A percentile compares a stretch with the other conserved stretches of the same genome.
Conservation (phyloP, 2,888 invertebrate genomes). For the Thecocarcelia acutangulata region DNA sequence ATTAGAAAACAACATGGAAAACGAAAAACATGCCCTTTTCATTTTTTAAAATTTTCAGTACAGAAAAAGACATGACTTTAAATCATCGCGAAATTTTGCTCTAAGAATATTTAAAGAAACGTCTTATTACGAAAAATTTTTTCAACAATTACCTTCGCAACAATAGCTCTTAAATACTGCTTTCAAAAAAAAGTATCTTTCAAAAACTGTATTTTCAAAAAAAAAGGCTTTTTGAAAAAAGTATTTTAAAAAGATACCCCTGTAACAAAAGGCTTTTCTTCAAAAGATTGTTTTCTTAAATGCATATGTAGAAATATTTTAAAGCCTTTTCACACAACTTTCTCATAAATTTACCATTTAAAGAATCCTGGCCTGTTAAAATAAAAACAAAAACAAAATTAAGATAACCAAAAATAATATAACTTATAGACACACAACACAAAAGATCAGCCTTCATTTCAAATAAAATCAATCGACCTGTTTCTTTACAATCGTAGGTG, state of each 20-base stretch:
- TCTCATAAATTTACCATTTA: neutral
- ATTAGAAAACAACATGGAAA: no score
- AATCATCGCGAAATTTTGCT: no score
- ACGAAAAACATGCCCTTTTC: no score
- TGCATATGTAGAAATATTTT: neutral
- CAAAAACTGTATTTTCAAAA: no score
- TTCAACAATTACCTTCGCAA: neutral
- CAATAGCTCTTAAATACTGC: neutral
- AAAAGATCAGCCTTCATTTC: conserved; percentile 10
- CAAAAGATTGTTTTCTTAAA: no score
- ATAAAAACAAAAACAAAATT: neutral
- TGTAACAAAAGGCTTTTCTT: neutral
- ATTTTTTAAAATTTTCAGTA: no score
- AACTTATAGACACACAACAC: conserved; percentile 22
- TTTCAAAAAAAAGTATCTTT: no score
- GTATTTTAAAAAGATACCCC: neutral
- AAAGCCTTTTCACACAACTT: neutral
- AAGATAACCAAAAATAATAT: conserved; percentile 31
- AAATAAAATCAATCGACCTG: conserved; percentile 72
- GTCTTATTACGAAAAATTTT: no score
- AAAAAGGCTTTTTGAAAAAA: neutral
- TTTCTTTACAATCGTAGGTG: conserved; percentile 76
- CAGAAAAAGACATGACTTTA: no score
- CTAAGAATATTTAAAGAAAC: no score
- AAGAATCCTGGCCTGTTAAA: conserved; percentile 30